A percentile compares a stretch with the other conserved stretches of the same genome.
Evolutionary conservation across 2,797 vertebrate species (phyloP).

Genomic region (Sebastolobus altivelis): DNA sequence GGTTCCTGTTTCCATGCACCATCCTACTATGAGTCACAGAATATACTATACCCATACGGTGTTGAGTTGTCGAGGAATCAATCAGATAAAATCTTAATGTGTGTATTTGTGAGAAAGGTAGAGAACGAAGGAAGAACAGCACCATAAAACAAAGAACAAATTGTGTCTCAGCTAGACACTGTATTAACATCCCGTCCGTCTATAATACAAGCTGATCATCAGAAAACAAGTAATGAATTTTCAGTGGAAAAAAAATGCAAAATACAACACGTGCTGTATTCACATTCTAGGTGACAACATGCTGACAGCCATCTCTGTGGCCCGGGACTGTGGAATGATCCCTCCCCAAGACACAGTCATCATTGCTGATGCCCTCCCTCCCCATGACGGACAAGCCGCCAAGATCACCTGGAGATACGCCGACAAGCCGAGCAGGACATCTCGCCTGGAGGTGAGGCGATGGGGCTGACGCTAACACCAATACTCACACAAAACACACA

Average conservation of each 20-base stretch:
- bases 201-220: neutral
- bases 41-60: neutral
- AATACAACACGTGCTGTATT: neutral
- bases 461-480: neutral
- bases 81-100: neutral
- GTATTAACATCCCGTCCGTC: neutral
- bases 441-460: constrained; percentile 87
- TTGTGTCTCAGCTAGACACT: neutral
- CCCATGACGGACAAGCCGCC: constrained; percentile 94
- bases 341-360: constrained; percentile 95
- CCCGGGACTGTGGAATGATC: constrained; percentile 98
- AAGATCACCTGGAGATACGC: constrained; percentile 97
- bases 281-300: constrained; percentile 93
- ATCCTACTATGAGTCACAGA: neutral
- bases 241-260: neutral
- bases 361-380: constrained; percentile 94
- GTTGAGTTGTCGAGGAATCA: neutral
- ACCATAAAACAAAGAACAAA: neutral
- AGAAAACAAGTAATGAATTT: neutral
- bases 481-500: neutral
- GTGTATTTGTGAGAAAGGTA: neutral
- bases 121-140: neutral
- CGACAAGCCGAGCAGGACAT: constrained; percentile 87
- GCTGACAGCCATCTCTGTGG: constrained; percentile 98
- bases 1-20: neutral